These are phyloP conservation scores for Plebejus anna DNA, from an alignment of 2,888 invertebrate species.

Conservation along the genomic window DNA sequence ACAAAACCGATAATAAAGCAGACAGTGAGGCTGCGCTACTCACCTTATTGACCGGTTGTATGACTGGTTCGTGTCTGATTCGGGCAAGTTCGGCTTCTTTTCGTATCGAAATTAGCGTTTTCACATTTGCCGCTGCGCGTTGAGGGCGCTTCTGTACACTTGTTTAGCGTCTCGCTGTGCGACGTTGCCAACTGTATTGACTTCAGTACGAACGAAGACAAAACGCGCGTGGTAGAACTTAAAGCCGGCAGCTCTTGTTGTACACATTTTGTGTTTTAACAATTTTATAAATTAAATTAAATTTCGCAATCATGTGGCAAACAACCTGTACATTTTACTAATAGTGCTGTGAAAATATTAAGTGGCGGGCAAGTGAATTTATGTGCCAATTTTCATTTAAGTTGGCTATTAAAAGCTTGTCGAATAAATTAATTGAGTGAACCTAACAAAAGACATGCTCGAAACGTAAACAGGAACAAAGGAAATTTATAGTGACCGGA, in stretches of 20 bases:
- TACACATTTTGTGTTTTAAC: slow-evolving; percentile 53
- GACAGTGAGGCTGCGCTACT: slow-evolving; percentile 64
- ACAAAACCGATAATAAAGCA: slow-evolving; percentile 18
- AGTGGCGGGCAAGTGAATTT: slow-evolving; percentile 39
- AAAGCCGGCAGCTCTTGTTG: slow-evolving; percentile 68
- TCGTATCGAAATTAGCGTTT: slow-evolving; percentile 63
- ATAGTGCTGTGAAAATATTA: slow-evolving; percentile 64
- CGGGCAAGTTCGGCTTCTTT: slow-evolving; percentile 66
- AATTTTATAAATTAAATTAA: slow-evolving; percentile 42
- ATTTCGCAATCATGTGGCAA: slow-evolving; percentile 48
- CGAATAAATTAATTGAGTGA: slow-evolving; percentile 33
- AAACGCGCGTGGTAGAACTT: slow-evolving; percentile 76
- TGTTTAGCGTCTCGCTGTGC: slow-evolving; percentile 78
- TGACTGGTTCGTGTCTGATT: slow-evolving; percentile 74
- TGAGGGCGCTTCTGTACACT: slow-evolving; percentile 77
- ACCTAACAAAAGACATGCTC: slow-evolving; percentile 56
- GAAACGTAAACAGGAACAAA: slow-evolving; percentile 49
- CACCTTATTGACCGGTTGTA: slow-evolving; percentile 79
- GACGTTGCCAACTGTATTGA: slow-evolving; percentile 80
- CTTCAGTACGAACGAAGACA: slow-evolving; percentile 71
- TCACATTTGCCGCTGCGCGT: slow-evolving; percentile 74
- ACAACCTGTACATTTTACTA: slow-evolving; percentile 50
- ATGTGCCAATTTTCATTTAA: slow-evolving; percentile 1
- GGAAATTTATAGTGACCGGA: slow-evolving; percentile 51
- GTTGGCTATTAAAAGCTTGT: slow-evolving; percentile 34